Conservation (phyloP, 2,888 invertebrate species). For the Odontothrips loti region DNA sequence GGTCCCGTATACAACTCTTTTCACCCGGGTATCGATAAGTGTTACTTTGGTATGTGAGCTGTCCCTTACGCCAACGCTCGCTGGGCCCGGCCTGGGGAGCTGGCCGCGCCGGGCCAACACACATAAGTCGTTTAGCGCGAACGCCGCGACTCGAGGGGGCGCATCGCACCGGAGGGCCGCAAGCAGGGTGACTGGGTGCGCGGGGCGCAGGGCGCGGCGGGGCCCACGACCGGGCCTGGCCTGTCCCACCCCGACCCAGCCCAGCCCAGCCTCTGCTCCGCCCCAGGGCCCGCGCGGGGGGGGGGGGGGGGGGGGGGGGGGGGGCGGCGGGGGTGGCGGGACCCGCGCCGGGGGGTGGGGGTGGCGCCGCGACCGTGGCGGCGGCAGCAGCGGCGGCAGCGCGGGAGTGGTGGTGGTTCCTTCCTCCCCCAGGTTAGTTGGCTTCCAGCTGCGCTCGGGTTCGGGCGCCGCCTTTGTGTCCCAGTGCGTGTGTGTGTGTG, state of each 20-base stretch:
- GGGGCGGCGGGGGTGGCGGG: background rate
- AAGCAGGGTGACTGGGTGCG: background rate
- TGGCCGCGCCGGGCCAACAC: too few relatives aligned
- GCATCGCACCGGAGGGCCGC: background rate
- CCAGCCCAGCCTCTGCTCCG: background rate
- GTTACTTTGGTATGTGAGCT: too few relatives aligned
- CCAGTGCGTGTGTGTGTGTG: background rate
- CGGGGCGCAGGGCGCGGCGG: background rate
- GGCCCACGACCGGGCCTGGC: too few relatives aligned
- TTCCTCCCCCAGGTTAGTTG: conserved; percentile 19
- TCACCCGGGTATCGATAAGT: too few relatives aligned
- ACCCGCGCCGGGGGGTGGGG: background rate
- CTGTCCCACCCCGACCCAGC: too few relatives aligned
- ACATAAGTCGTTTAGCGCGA: too few relatives aligned
- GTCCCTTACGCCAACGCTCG: too few relatives aligned
- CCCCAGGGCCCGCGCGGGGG: background rate
- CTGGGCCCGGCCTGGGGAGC: too few relatives aligned
- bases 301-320: background rate
- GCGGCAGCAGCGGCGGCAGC: background rate
- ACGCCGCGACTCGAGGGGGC: too few relatives aligned
- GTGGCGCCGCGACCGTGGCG: background rate
- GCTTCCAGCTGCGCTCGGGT: conserved; percentile 23
- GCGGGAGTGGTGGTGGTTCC: background rate
- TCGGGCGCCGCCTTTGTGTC: background rate
- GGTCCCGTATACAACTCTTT: too few relatives aligned